phyloP scores from a whole-genome alignment of 1,140 invertebrate genomes.

The Trigoniulus corallinus region DNA sequence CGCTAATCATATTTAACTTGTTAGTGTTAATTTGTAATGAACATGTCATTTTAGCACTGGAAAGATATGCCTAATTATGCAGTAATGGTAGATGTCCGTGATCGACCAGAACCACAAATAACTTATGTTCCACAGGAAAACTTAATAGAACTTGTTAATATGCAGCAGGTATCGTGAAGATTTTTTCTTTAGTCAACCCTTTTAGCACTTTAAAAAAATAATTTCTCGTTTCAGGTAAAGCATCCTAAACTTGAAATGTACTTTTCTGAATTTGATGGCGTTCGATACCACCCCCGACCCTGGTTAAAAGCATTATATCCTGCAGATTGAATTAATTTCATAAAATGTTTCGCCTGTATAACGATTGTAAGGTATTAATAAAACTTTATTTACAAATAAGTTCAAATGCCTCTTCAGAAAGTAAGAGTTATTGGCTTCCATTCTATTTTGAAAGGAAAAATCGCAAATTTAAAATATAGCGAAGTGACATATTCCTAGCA shows the following conservation, averaged over 20 bases:
- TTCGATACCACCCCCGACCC: neutral
- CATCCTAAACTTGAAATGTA: neutral
- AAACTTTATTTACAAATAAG: no score
- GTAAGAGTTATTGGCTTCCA: no score
- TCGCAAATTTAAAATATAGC: no score
- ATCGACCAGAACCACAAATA: slow-evolving; percentile 20
- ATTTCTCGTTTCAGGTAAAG: neutral
- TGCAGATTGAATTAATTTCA: slow-evolving; percentile 1
- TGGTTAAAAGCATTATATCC: slow-evolving; percentile 3
- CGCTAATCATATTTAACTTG: neutral
- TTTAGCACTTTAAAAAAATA: neutral
- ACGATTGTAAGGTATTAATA: no score
- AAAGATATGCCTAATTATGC: slow-evolving; percentile 25
- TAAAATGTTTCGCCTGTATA: no score
- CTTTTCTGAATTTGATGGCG: slow-evolving; percentile 3
- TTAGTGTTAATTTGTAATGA: no score
- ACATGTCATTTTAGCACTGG: slow-evolving; percentile 4
- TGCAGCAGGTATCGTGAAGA: neutral
- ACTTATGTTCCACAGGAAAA: slow-evolving; percentile 30
- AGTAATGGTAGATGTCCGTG: slow-evolving; percentile 26
- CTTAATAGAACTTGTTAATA: slow-evolving; percentile 19
- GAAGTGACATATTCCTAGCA: no score
- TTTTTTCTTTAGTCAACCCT: neutral
- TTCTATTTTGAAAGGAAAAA: no score
- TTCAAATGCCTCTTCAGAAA: no score